Conservation (phyloP, 2,113 vertebrate genomes). For the Cromileptes altivelis region DNA sequence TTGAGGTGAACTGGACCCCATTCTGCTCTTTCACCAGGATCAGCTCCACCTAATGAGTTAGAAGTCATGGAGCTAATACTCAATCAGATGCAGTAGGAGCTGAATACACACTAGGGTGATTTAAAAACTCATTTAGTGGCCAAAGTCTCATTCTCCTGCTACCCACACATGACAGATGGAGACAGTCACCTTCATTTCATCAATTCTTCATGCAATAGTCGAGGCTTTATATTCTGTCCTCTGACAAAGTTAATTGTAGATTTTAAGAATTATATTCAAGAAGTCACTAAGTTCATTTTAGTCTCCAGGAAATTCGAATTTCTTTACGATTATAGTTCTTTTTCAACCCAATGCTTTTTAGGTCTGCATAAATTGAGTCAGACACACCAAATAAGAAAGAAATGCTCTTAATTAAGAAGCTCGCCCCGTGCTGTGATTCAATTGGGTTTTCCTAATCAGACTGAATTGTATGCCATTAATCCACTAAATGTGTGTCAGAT, state of each 20-base stretch:
- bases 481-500: background rate
- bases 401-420: slow-evolving; percentile 17
- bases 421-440: background rate
- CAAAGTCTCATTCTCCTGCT: slow-evolving; percentile 3
- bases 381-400: background rate
- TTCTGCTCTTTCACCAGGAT: slow-evolving; percentile 92
- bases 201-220: background rate
- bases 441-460: background rate
- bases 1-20: slow-evolving; percentile 90
- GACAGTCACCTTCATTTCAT: background rate
- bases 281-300: background rate
- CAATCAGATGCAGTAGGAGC: background rate
- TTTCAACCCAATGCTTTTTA: background rate
- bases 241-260: background rate
- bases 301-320: background rate
- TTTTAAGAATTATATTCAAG: background rate
- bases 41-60: slow-evolving; percentile 85
- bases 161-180: background rate
- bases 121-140: background rate
- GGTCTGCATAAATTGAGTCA: background rate
- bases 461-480: slow-evolving; percentile 2
- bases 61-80: background rate
- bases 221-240: background rate
- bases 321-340: too few relatives aligned
- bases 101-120: background rate